Percentiles rank a stretch among this genome's conserved stretches.
Conservation (phyloP, 1,140 invertebrate genomes). For the Aphelinus certus region DNA sequence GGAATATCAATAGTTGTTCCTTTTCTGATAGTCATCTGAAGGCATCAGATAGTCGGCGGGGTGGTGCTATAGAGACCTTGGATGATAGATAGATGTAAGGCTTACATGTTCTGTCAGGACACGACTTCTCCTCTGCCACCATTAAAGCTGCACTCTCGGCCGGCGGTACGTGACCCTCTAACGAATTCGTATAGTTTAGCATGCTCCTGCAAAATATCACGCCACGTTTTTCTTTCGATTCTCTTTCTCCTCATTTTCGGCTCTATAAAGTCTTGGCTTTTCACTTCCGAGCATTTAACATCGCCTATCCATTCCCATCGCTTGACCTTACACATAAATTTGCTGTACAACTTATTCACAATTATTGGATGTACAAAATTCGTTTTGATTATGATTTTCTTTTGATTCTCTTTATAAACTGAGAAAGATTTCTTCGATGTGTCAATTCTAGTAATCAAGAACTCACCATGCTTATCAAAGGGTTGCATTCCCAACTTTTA, state of each 20-base stretch:
- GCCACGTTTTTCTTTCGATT: conserved; percentile 53
- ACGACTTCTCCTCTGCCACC: conserved; percentile 80
- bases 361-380: too few relatives aligned
- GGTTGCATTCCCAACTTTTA: too few relatives aligned
- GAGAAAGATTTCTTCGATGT: too few relatives aligned
- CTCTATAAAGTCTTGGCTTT: background rate
- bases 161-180: conserved; percentile 80
- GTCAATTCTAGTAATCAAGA: too few relatives aligned
- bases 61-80: conserved; percentile 15
- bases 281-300: too few relatives aligned
- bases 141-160: conserved; percentile 79
- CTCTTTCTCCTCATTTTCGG: conserved; percentile 24
- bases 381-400: too few relatives aligned
- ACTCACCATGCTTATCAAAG: too few relatives aligned
- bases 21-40: background rate
- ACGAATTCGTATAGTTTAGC: conserved; percentile 85
- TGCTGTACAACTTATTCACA: too few relatives aligned
- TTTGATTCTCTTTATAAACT: too few relatives aligned
- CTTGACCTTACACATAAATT: too few relatives aligned
- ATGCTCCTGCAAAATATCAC: conserved; percentile 81
- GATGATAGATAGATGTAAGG: conserved; percentile 51
- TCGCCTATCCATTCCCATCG: too few relatives aligned
- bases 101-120: conserved; percentile 82
- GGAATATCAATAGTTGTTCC: too few relatives aligned
- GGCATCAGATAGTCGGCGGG: background rate